A percentile compares a stretch with the other conserved stretches of the same genome.
These are phyloP conservation scores for Callitettix versicolor DNA, from an alignment of 1,140 invertebrate genomes.

Conservation along the genomic window DNA sequence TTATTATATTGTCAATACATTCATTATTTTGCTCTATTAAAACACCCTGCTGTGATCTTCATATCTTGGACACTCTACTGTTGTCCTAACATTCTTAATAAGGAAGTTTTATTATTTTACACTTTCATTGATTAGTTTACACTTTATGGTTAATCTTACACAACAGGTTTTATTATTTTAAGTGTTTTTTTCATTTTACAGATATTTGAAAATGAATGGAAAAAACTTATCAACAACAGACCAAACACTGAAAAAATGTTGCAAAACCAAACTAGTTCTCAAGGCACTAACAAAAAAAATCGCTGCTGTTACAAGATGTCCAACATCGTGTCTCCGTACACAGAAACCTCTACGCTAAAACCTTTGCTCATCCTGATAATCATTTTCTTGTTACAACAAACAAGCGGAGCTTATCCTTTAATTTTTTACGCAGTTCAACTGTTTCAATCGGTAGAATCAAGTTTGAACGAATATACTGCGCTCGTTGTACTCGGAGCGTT, in stretches of 20 bases:
- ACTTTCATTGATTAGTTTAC: too few species aligned
- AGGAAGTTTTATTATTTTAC: too few species aligned
- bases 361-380: conserved; percentile 38
- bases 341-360: conserved; percentile 36
- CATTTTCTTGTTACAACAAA: conserved; percentile 45
- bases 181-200: conserved; percentile 8
- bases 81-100: too few species aligned
- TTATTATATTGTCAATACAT: too few species aligned
- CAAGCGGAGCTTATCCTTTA: conserved; percentile 48
- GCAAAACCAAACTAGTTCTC: too few species aligned
- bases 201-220: conserved; percentile 19
- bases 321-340: neutral
- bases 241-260: neutral
- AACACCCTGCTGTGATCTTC: too few species aligned
- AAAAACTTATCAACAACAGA: conserved; percentile 21
- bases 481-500: conserved; percentile 40
- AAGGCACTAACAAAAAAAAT: too few species aligned
- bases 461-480: conserved; percentile 36
- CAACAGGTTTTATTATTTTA: too few species aligned
- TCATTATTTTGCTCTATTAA: too few species aligned
- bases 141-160: too few species aligned
- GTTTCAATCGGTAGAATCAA: conserved; percentile 36
- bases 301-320: too few species aligned
- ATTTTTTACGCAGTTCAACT: conserved; percentile 56
- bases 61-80: too few species aligned